Conservation (phyloP, 2,888 invertebrate genomes). For the Pantelozetes paolii region DNA sequence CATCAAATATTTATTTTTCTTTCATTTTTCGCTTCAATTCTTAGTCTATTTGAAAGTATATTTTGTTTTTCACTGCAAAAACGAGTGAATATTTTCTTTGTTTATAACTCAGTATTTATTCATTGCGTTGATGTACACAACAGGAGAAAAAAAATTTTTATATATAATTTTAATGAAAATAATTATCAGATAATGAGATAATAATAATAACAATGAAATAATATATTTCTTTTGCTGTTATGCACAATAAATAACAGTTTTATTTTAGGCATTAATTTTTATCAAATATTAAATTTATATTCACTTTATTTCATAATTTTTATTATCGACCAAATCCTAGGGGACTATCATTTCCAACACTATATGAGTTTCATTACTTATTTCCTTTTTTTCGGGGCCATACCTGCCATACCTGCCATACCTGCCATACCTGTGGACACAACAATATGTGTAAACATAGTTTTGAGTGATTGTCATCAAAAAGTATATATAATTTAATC, state of each 20-base stretch:
- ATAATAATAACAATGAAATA: conserved; percentile 1
- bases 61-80: background rate
- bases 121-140: background rate
- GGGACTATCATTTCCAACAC: conserved; percentile 31
- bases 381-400: background rate
- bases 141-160: too few species aligned
- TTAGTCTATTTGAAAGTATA: background rate
- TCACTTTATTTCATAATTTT: conserved; percentile 23
- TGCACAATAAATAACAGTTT: conserved; percentile 18
- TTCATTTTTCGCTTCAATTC: background rate
- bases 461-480: too few species aligned
- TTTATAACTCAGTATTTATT: conserved; percentile 18
- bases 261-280: conserved; percentile 34
- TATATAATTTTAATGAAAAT: conserved; percentile 31
- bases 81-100: background rate
- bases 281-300: conserved; percentile 10
- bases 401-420: too few species aligned
- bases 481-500: too few species aligned
- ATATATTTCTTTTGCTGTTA: conserved; percentile 19
- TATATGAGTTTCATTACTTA: background rate
- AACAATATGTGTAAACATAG: too few species aligned
- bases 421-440: too few species aligned
- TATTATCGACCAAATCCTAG: conserved; percentile 25
- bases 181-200: conserved; percentile 27
- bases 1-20: conserved; percentile 27